Conservation (phyloP, 1,140 invertebrate genomes). For the Globodera ellingtonae region DNA sequence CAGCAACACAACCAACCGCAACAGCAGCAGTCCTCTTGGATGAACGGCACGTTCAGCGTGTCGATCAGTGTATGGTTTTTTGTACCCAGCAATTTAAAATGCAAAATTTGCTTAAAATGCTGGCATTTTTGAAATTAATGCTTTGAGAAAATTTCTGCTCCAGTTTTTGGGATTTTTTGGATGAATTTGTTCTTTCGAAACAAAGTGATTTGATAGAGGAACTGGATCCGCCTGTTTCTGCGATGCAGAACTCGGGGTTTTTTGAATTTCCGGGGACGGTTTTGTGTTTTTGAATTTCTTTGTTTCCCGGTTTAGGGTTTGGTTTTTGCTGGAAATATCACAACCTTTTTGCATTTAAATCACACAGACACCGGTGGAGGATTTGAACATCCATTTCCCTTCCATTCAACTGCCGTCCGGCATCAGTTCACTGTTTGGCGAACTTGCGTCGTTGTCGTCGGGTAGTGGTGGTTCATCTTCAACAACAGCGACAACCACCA, state of each 20-base stretch:
- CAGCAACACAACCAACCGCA: background rate
- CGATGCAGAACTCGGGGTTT: too few species aligned
- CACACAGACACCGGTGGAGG: background rate
- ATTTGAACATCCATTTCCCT: constrained; percentile 6
- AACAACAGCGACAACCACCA: constrained; percentile 1
- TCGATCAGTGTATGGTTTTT: background rate
- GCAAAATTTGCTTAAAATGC: too few species aligned
- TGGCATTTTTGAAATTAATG: background rate
- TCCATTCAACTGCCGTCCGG: constrained; percentile 12
- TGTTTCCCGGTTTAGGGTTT: too few species aligned
- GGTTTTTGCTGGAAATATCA: too few species aligned
- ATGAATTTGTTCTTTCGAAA: too few species aligned
- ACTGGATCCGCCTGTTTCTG: too few species aligned
- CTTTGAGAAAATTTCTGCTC: background rate
- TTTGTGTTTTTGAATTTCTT: too few species aligned
- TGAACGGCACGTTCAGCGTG: constrained; percentile 4
- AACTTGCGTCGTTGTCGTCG: background rate
- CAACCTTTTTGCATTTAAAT: too few species aligned
- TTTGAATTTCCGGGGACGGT: too few species aligned
- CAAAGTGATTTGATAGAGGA: too few species aligned
- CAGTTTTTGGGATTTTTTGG: too few species aligned
- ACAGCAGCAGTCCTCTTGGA: background rate
- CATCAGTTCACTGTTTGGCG: background rate
- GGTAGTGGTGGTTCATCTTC: background rate
- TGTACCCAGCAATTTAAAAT: background rate